Base-by-base conservation (phyloP, 2,113 vertebrate species). In the Tachuris rubrigastra region DNA sequence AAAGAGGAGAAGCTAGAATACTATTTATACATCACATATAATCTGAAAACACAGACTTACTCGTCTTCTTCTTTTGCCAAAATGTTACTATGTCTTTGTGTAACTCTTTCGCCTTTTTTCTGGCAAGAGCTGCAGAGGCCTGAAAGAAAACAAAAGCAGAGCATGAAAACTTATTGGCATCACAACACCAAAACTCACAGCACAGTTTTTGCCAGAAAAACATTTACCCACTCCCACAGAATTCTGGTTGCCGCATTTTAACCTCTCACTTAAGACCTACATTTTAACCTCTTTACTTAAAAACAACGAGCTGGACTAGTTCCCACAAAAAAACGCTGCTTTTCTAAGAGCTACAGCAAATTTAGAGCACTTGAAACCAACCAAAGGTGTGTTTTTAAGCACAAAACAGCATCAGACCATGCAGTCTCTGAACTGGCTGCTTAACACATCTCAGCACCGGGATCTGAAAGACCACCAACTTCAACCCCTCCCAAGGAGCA, bases 21-120 rank as follows among this genome's bases (percentile, higher is more conserved):
- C 25, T 30, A 14, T 15, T 71, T n/a, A 35, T 9, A 2, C 17
- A 53, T 22, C 35, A 24, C 15, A 3, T 20, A 35, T 6, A 28
- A 30, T 9, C 24, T 14, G 14, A 24, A 88, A 91, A 78, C 9
- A 72, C 8, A 52, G 50, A 98, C 97, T 98, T 97, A 99, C 99
- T 98, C 44, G 95, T 98, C 95, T 99, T 99, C 96, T 99, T 99
- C 94, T 97, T 99, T 79, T 99, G 98, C 98, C 98, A 99, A 89
- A 99, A 98, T 1, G 99, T 98, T 19, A 97, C 68, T 56, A 99
- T 95, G 33, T 99, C 98, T 16, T 98, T 97, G 33, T 98, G 98
- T 22, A 99, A 92, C 8, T 94, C n/a, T 97, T 99, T 99, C 0
- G 98, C 99, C 95, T 98, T 99, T 97, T 99, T 99, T 91, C 98